Base-by-base conservation (phyloP, 1,140 invertebrate species). In the Drosophila eugracilis region DNA sequence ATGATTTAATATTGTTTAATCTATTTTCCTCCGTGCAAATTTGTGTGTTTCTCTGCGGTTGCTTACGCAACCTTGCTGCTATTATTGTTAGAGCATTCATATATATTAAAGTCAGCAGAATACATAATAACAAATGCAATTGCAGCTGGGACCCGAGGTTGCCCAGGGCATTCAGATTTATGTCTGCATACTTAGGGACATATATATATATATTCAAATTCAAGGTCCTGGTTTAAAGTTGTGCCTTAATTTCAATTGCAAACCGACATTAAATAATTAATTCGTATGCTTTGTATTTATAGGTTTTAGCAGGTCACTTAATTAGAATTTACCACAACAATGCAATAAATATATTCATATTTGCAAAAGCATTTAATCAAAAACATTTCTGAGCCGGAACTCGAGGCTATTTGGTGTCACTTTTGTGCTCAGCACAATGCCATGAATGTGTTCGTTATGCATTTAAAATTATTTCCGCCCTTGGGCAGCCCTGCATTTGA, bases 21-120 rank as follows among this genome's bases (percentile, higher is more conserved):
- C n/a, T 7, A 21, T 58, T 58, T 58, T 36, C 5, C 30, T 19
- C 17, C 10, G 55, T 59, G 55, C 22, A 34, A 22, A 19, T 24
- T 26, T 24, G 21, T 41, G 67, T 55, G 39, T 55, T 28, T 52
- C 19, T 32, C 28, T 71, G 72, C 36, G 58, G 77, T 66, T 75
- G 19, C 45, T 65, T 65, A 34, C 50, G 58, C 22, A 67, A 50
- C 15, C 15, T 49, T 49, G 36, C 50, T 65, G 39, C 37, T 63
- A 15, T 45, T 62, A 26, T 45, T 45, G 57, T 24, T 45, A 12
- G n/a, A 34, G 4, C 15, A 62, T 45, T 63, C 39, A 63, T 63
- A 26, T 63, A 26, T 63, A 63, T 63, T 63, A 22, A 62, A 58
- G 34, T 49, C 24, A 22, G 24, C 4, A 17, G 2, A 28, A 34